Base-by-base conservation (phyloP, 2,797 vertebrate species). In the Sitta carolinensis region DNA sequence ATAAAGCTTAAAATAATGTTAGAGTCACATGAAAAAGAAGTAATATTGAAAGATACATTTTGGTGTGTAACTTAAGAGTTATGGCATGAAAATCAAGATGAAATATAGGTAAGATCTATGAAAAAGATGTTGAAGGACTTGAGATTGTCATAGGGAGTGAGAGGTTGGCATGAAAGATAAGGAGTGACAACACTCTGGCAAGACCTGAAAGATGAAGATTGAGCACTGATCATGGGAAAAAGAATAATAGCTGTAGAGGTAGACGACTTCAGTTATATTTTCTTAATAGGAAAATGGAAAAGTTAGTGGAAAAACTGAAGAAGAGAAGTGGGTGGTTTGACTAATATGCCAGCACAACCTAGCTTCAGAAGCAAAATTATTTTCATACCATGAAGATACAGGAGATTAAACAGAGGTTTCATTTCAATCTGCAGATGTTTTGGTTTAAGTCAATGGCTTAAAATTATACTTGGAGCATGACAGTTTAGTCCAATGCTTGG, bases 381-480 rank as follows among this genome's bases (percentile, higher is more conserved):
- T 78, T 74, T 36, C 45, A 48, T 16, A 27, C 48, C 11, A 6
- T 73, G 36, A 78, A 79, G 40, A 62, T 82, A 29, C 32, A 77
- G 63, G 26, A 90, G 43, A 75, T 66, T 62, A 58, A 91, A 58
- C 11, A 62, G 38, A 72, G 7, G 25, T 87, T 55, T 69, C 8
- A 18, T 79, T 87, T 91, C 40, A 75, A 62, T 72, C 16, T 84
- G 30, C 22, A 73, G 20, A 70, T 42, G 7, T 84, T 84, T 84
- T 19, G 2, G 13, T 59, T 68, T 89, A 78, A 70, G 25, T 63
- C 63, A 90, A 47, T 27, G 13, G 19, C 29, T 90, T 52, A 79
- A 72, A 84, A 66, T 50, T 59, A 29, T 45, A 55, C 26, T 54
- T 57, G 30, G 23, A 94, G 75, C 9, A 14, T 23, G 8, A 70